Evolutionary conservation across 2,113 vertebrate genomes (phyloP).

Genomic region (Psilopogon haemacephalus): DNA sequence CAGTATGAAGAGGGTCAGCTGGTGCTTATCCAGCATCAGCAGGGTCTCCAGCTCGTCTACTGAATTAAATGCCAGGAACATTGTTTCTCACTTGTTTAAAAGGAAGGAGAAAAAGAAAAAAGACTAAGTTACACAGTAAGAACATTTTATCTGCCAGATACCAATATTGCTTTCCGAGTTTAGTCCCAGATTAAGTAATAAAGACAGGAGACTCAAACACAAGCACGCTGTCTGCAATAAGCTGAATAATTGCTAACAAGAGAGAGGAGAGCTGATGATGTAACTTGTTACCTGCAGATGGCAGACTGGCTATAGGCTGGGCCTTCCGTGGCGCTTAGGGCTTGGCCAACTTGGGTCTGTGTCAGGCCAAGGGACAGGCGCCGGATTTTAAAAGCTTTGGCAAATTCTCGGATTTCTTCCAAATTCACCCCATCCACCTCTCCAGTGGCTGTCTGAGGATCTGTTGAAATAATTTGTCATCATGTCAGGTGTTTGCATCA

Average conservation of each 20-base stretch:
- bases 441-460: slow-evolving; percentile 93
- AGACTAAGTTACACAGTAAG: background rate
- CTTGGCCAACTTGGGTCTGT: slow-evolving; percentile 99
- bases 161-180: background rate
- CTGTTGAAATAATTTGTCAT: slow-evolving; percentile 79
- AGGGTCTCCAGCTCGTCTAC: slow-evolving; percentile 39
- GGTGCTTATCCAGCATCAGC: slow-evolving; percentile 45
- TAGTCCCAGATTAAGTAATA: background rate
- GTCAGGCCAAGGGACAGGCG: slow-evolving; percentile 98
- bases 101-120: background rate
- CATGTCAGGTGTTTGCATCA: slow-evolving; percentile 34
- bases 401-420: slow-evolving; percentile 99
- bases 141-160: background rate
- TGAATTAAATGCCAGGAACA: slow-evolving; percentile 37
- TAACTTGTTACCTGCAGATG: slow-evolving; percentile 96
- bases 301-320: slow-evolving; percentile 99
- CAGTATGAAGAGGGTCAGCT: slow-evolving; percentile 58
- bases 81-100: slow-evolving; percentile 49
- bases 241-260: background rate
- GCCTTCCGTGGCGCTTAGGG: slow-evolving; percentile 95
- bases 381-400: slow-evolving; percentile 99
- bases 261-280: slow-evolving; percentile 39
- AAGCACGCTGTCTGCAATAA: background rate
- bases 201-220: background rate
- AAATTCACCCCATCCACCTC: slow-evolving; percentile 99